Evolutionary conservation across 1,140 invertebrate genomes (phyloP).

Genomic region (Caenorhabditis brenneri): DNA sequence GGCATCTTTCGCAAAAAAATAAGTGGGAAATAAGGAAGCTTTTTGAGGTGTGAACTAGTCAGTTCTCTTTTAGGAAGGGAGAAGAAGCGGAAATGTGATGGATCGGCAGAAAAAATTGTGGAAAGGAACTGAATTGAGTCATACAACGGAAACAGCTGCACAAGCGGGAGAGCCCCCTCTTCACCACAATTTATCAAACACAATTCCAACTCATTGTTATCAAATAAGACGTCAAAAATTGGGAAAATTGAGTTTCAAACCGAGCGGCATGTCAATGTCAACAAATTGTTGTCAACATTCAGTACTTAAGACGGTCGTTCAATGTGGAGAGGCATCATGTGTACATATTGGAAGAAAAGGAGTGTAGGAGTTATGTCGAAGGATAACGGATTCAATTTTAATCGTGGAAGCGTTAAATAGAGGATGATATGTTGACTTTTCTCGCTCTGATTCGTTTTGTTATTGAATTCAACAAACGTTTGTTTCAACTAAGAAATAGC

Average conservation of each 20-base stretch:
- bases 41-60: not conserved
- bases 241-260: not conserved
- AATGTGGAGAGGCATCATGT: not conserved
- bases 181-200: not conserved
- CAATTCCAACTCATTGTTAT: conserved; percentile 32
- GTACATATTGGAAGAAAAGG: not conserved
- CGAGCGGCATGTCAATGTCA: not conserved
- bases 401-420: not conserved
- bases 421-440: not conserved
- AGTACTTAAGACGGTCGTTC: not conserved
- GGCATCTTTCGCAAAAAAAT: not conserved
- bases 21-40: not conserved
- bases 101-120: not conserved
- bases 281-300: conserved; percentile 3
- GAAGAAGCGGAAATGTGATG: not conserved
- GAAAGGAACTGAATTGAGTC: not conserved
- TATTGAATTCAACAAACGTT: too few relatives aligned
- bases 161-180: not conserved
- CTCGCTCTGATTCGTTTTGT: not conserved
- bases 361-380: not conserved
- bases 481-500: too few relatives aligned
- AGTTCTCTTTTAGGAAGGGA: not conserved
- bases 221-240: conserved; percentile 4
- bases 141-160: conserved; percentile 34
- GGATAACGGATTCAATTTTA: not conserved